Evolutionary conservation across 35 echinoderm and acorn worm species (phyloP), one percentile per base, ranked within the genome.

Genomic region (Anneissia japonica): DNA sequence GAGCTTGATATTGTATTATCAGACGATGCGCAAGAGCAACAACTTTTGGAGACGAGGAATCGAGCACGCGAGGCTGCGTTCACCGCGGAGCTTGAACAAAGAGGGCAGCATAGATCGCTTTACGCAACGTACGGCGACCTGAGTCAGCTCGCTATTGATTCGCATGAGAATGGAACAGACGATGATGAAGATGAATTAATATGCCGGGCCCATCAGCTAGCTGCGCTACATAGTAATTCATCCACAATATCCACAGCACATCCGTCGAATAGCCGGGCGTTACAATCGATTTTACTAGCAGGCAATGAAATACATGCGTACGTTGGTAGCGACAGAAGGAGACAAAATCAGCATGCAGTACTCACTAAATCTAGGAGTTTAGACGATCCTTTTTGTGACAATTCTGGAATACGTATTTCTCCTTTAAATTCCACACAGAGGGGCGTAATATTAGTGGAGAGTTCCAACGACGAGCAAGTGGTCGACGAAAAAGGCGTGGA

Each of bases 81-180:
- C 26, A 64, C 51, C 10, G 51, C 51, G 21, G 21, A 64, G 19
- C 51, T 64, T 64, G 51, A 64, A 64, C 51, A 64, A 64, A 64
- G 51, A 64, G 51, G 51, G 51, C 51, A 23, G 51, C 51, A 64
- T 64, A 64, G 21, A 64, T 64, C 51, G 51, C 51, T 64, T 64
- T 64, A 64, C 21, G 51, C 51, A 64, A 64, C 51, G 51, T 64
- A 64, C 21, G 51, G 51, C 1, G 51, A 64, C 21, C 21, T 64
- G 19, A 64, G 51, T 64, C 11, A 23, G 51, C 51, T 64, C 26
- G 51, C 51, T 64, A 64, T 64, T 64, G 51, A 64, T 64, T 64
- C 51, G 51, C 51, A 64, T 64, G 51, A 64, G 51, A 64, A 64
- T 64, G 51, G 51, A 64, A 64, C 51, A 64, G 51, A 64, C 51